Percentiles rank a stretch among this genome's conserved stretches.
Evolutionary conservation across 2,113 vertebrate species (phyloP).

Genomic region (Cottus gobio): DNA sequence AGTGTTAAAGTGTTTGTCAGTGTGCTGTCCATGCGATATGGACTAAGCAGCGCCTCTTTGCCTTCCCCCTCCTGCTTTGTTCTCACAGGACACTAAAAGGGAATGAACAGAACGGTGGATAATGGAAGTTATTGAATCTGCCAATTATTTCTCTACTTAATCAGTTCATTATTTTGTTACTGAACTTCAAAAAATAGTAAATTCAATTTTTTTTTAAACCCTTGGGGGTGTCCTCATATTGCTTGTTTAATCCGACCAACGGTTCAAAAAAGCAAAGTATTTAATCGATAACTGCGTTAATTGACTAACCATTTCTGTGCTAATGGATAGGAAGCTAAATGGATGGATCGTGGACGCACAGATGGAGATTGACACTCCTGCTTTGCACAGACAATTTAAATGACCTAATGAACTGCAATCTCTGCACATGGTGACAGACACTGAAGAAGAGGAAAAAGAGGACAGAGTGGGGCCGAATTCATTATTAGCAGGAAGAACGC

Average conservation of each 20-base stretch:
- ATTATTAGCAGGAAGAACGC: conserved; percentile 12
- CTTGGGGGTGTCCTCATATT: background rate
- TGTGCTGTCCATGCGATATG: conserved; percentile 5
- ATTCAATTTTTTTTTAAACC: too few species aligned
- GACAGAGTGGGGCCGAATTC: background rate
- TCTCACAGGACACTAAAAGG: background rate
- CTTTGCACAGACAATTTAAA: conserved; percentile 15
- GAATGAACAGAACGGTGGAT: background rate
- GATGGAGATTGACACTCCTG: conserved; percentile 16
- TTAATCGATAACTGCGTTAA: conserved; percentile 9
- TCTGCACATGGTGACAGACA: conserved; percentile 23
- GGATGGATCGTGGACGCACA: conserved; percentile 7
- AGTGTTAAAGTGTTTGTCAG: conserved; percentile 19
- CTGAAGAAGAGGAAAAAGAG: background rate
- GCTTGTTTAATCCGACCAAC: background rate
- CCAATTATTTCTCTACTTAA: background rate
- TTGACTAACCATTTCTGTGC: conserved; percentile 7
- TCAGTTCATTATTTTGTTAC: background rate
- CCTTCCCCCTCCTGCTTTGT: background rate
- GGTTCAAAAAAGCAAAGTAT: background rate
- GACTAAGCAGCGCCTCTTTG: background rate
- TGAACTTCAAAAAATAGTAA: background rate
- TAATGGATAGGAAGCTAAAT: conserved; percentile 12
- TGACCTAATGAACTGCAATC: conserved; percentile 23
- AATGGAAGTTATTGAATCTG: background rate